Conservation (phyloP, 2,113 vertebrate species). For the Amia ocellicauda region DNA sequence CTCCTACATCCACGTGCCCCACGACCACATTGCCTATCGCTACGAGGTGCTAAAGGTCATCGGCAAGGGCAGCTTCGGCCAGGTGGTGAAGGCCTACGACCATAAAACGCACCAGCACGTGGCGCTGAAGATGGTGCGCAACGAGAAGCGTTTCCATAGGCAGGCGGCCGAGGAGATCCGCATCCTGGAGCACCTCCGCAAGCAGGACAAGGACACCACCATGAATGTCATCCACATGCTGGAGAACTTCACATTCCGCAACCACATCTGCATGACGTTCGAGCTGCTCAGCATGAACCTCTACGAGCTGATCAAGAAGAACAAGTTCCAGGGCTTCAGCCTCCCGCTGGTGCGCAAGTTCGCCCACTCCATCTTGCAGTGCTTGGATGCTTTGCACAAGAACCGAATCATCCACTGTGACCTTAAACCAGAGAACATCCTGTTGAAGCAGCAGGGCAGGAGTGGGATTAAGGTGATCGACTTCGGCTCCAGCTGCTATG, state of each 20-base stretch:
- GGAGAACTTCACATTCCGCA: conserved; percentile 97
- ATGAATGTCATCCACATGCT: conserved; percentile 99
- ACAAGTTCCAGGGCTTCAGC: conserved; percentile 98
- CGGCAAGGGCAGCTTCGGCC: conserved; percentile 96
- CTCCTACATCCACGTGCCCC: conserved; percentile 92
- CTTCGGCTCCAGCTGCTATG: conserved; percentile 96
- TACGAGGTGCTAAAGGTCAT: conserved; percentile 98
- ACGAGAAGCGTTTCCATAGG: conserved; percentile 96
- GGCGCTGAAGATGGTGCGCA: conserved; percentile 97
- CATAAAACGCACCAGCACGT: conserved; percentile 90
- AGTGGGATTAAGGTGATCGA: conserved; percentile 99
- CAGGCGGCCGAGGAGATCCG: conserved; percentile 97
- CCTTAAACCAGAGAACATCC: conserved; percentile 98
- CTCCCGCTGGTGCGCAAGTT: conserved; percentile 97
- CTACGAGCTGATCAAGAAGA: conserved; percentile 98
- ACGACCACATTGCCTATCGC: conserved; percentile 91
- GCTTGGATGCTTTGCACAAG: conserved; percentile 93
- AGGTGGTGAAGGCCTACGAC: conserved; percentile 97
- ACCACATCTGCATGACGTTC: conserved; percentile 99
- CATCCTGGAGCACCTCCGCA: conserved; percentile 92
- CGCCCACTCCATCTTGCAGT: conserved; percentile 96
- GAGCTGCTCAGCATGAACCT: conserved; percentile 99
- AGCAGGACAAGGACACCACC: conserved; percentile 92
- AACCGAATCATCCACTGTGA: conserved; percentile 99
- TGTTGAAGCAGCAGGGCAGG: conserved; percentile 95